Base-by-base conservation (phyloP, 2,888 invertebrate species). In the Litoditis marina region DNA sequence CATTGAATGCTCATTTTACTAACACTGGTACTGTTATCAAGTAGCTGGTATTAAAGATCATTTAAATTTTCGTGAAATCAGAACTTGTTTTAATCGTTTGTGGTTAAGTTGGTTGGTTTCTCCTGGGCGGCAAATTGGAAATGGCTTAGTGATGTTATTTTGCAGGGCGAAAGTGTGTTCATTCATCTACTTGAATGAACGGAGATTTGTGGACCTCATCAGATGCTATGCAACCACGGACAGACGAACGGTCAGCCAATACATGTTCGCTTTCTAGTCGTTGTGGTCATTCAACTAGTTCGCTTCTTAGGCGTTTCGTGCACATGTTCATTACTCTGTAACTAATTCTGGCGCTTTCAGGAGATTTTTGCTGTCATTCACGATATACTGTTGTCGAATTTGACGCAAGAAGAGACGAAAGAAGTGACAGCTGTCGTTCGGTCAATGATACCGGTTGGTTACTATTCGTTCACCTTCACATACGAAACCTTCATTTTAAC, bases 161-260 rank as follows among this genome's bases (percentile, higher is more conserved):
- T 60, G 19, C 51, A 65, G 71, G 11, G 55, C 67, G 7, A 22
- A 49, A 11, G 62, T 71, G 22, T 67, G 69, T 16, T 27, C 32
- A 60, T 66, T 54, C 22, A 66, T 63, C 13, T 71, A 68, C 30
- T 52, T 68, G n/a, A 63, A 49, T 5, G 69, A 69, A 31, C 13
- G 73, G 36, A 58, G 57, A 39, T 73, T 67, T 32, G 57, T 65
- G 11, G 69, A 73, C 16, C 57, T 71, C 36, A 61, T 70, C 31
- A 66, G 64, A 13, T 68, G 65, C 25, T 68, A 64, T 50, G 25
- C 66, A 36, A 13, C 6, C 42, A 59, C 65, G 11, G 59, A 60
- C 11, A 47, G 44, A 19, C 62, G 52, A 11, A 58, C 19, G 25
- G 42, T 51, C 8, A 16, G 53, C n/a, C 11, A n/a, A n/a, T n/a